Evolutionary conservation across 2,888 invertebrate species (phyloP), one percentile per base, ranked within the genome.

Genomic region (Diplolepis rosae): DNA sequence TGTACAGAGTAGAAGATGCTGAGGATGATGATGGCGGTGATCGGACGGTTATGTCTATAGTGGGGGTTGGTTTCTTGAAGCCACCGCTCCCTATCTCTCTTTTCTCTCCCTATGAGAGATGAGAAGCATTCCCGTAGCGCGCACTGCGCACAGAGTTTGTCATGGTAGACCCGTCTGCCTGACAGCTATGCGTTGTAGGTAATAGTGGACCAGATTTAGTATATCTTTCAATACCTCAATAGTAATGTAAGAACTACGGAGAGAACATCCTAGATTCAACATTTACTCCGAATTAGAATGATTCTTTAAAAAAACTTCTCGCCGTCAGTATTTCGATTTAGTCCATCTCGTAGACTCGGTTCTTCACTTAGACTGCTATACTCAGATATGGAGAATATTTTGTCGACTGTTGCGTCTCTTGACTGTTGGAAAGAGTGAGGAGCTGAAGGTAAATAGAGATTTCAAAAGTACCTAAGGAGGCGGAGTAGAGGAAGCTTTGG

Each of bases 91-190:
- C 70, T 75, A 72, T 74, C 71, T 71, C 66, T 69, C 71, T 74
- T 77, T 74, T 77, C 79, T 79, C 79, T 79, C 83, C 83, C 83
- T 82, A 82, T 83, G 80, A 81, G 81, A 79, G 78, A 76, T 81
- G 81, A 83, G 81, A 80, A 80, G 78, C 80, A 79, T 76, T 77
- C 79, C 82, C 79, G 80, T 78, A 79, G 80, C 77, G 83, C 82
- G 83, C 83, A 83, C 80, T 83, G 86, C 82, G 85, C 84, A 84
- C 82, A 82, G 83, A 86, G 85, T 85, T 84, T 85, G 82, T 87
- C 87, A 85, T 85, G 85, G 85, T 84, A 83, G 82, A 83, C 82
- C 80, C 81, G 85, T 86, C 83, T 81, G 78, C 74, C 84, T 85
- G 85, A 86, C 85, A 85, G 85, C 82, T 79, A 79, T 79, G 79